These are phyloP conservation scores for Stictocephala bisonia DNA, from an alignment of 2,888 invertebrate species.

Conservation along the genomic window DNA sequence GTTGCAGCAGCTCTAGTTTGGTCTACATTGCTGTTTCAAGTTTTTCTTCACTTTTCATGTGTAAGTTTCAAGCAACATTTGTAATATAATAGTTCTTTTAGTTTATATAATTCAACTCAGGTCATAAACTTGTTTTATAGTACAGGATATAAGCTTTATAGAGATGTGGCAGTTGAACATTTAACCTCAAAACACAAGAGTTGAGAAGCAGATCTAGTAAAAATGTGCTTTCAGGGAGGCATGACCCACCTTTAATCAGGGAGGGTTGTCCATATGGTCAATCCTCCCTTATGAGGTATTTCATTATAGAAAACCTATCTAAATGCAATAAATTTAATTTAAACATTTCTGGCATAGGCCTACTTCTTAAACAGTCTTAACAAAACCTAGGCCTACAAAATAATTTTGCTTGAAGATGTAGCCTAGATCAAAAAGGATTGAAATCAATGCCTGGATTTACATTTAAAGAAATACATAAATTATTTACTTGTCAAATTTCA, in stretches of 20 bases:
- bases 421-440: too few species aligned
- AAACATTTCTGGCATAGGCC: background rate
- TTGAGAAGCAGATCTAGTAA: background rate
- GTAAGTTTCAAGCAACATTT: background rate
- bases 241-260: background rate
- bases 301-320: too few species aligned
- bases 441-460: too few species aligned
- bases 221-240: constrained; percentile 13
- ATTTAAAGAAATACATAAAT: too few species aligned
- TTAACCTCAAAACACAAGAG: background rate
- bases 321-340: background rate
- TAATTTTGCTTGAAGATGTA: too few species aligned
- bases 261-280: constrained; percentile 6
- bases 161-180: background rate
- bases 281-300: background rate
- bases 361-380: background rate
- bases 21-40: background rate
- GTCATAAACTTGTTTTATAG: background rate
- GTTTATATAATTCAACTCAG: background rate
- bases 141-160: background rate
- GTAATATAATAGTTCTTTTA: background rate
- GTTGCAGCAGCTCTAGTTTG: background rate
- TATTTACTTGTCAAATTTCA: too few species aligned
- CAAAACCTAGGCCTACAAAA: too few species aligned
- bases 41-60: background rate